Evolutionary conservation across 2,113 vertebrate species (phyloP).

Genomic region (Aegithalos caudatus): DNA sequence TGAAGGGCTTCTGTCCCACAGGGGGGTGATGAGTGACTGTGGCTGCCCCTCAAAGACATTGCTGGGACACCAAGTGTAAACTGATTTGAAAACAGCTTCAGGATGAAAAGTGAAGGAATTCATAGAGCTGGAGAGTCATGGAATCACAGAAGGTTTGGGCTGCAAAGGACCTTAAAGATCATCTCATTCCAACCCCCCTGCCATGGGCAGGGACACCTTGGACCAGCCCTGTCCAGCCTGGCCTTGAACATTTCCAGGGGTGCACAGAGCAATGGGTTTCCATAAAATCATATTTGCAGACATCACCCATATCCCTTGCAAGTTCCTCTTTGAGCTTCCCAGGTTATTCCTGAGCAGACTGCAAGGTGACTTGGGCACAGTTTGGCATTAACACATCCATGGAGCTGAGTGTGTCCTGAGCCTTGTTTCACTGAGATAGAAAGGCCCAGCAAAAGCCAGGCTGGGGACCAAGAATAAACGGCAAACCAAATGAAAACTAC

Average conservation of each 20-base stretch:
- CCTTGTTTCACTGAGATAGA: not conserved
- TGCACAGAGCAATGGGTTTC: not conserved
- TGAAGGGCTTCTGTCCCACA: not conserved
- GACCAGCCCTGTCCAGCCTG: not conserved
- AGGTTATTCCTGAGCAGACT: not conserved
- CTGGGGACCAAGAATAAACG: not conserved
- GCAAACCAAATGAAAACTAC: not conserved
- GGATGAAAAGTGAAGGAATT: not conserved
- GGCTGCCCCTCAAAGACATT: not conserved
- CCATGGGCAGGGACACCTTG: no score
- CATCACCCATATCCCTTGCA: not conserved
- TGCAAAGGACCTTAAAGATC: not conserved
- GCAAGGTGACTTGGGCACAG: not conserved
- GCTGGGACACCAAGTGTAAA: not conserved
- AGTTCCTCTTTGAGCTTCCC: not conserved
- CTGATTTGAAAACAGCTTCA: not conserved
- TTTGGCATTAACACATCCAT: not conserved
- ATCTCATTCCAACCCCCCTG: not conserved
- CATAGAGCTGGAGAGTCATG: not conserved
- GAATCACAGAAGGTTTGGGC: not conserved
- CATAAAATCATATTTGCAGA: not conserved
- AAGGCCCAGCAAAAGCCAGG: not conserved
- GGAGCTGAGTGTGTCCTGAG: not conserved
- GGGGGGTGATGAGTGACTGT: fast-evolving
- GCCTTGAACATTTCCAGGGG: not conserved